Base-by-base conservation (phyloP, 2,888 invertebrate genomes). In the Dicycla oo region DNA sequence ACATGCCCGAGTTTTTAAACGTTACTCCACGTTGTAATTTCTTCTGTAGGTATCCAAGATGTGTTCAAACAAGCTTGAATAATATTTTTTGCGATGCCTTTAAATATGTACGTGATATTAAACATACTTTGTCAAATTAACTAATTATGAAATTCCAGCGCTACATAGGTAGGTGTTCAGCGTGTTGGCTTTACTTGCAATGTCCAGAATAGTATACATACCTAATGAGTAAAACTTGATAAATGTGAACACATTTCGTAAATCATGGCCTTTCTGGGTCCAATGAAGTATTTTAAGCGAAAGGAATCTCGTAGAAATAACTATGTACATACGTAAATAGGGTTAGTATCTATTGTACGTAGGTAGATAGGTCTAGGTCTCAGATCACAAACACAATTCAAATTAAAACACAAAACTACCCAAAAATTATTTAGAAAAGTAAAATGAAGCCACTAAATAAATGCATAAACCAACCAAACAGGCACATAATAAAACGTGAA, bases 401-500 rank as follows among this genome's bases (percentile, higher is more conserved):
- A 79, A 78, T 75, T 66, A 73, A 69, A 57, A 60, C 38, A 26
- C 67, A 57, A 64, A 60, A 60, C 56, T 61, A 20, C 20, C 74
- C 75, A 73, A 74, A 86, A 85, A 86, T 73, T 80, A 78, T 84
- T 85, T 78, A 80, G 64, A 78, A 78, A 84, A 77, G 69, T 77
- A 84, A 77, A 80, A 80, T 74, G 75, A 66, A 73, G 71, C 78
- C 69, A 73, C 83, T 83, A 83, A 85, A 88, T 88, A 88, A 86
- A 88, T 87, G 85, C 84, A 85, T 85, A 86, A 88, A 87, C 82
- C 83, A 73, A 77, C 86, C 85, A 81, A 88, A 88, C 80, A 87
- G 88, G 87, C 82, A 87, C 86, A 89, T 88, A 90, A 92, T 93
- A 93, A 93, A 93, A 94, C 93, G 88, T 90, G 87, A 90, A 93